phyloP scores from a whole-genome alignment of 2,797 vertebrate species.

The Odontamblyopus rebecca region DNA sequence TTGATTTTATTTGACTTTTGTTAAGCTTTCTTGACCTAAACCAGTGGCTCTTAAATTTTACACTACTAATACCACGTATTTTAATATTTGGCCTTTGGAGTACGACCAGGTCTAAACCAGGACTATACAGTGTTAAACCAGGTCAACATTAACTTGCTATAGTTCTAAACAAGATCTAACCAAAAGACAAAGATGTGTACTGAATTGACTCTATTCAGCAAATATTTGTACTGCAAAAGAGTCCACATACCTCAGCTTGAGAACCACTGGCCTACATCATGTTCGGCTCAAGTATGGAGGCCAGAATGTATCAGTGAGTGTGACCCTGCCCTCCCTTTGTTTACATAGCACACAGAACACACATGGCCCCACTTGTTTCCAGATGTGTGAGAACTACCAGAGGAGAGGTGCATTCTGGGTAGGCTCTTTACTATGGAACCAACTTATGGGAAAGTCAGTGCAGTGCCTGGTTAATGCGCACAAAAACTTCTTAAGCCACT shows the following conservation, averaged over 20 bases:
- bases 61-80: no score
- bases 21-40: background rate
- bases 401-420: slow-evolving; percentile 10
- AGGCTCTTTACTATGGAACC: background rate
- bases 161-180: no score
- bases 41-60: no score
- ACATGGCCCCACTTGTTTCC: slow-evolving; percentile 6
- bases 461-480: background rate
- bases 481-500: background rate
- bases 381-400: slow-evolving; percentile 15
- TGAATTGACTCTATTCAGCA: no score
- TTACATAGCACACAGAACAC: slow-evolving; percentile 1
- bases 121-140: no score
- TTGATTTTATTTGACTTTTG: background rate
- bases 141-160: no score
- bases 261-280: background rate
- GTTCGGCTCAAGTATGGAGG: background rate
- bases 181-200: no score
- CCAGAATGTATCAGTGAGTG: slow-evolving; percentile 1
- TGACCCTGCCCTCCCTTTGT: background rate
- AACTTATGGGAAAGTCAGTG: background rate
- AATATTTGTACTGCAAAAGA: no score
- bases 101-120: no score
- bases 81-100: no score
- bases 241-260: no score